Conservation (phyloP, 2,797 vertebrate species). For the Tapera naevia region DNA sequence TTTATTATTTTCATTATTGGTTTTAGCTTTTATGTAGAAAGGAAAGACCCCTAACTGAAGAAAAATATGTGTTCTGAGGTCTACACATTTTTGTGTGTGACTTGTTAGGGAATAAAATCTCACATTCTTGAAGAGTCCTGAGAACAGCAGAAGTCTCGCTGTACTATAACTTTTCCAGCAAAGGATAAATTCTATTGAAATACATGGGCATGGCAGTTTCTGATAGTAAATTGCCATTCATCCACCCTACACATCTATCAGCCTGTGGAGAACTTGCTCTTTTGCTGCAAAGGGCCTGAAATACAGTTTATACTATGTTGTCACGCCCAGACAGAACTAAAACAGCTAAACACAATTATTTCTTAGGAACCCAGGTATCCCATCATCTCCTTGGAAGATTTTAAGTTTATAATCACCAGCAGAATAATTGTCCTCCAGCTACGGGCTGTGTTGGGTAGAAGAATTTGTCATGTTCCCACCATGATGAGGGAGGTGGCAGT, state of each 20-base stretch:
- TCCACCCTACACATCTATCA: not conserved
- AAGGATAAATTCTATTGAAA: not conserved
- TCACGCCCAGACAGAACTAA: not conserved
- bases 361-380: not conserved
- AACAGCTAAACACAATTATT: not conserved
- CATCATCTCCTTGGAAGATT: not conserved
- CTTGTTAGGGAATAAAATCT: not conserved
- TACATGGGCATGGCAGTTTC: not conserved
- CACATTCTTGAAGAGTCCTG: not conserved
- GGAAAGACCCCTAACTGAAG: not conserved
- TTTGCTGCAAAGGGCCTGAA: not conserved
- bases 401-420: not conserved
- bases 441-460: not conserved
- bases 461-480: not conserved
- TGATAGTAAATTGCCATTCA: not conserved
- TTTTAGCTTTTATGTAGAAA: slow-evolving; percentile 27
- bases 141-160: not conserved
- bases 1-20: slow-evolving; percentile 10
- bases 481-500: not conserved
- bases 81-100: not conserved
- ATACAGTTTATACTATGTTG: not conserved
- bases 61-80: not conserved
- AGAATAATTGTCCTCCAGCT: not conserved
- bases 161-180: not conserved
- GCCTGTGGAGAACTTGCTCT: not conserved